Conservation (phyloP, 2,113 vertebrate species). For the Campylomormyrus numenius region DNA sequence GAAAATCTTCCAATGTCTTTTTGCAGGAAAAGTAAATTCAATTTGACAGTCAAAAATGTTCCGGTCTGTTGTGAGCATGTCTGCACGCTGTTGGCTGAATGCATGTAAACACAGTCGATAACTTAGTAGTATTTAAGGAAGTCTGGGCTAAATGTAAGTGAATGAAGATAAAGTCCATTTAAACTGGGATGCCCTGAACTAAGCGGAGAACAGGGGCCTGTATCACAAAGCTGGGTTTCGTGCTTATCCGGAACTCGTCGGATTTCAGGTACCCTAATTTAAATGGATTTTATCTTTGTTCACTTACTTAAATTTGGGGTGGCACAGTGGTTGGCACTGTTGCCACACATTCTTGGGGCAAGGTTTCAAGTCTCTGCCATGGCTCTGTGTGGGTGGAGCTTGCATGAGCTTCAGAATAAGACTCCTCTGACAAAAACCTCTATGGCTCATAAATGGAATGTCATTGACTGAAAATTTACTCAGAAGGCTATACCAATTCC, state of each 20-base stretch:
- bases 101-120: background rate
- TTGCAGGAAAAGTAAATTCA: background rate
- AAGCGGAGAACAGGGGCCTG: too few species aligned
- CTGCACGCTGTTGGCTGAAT: background rate
- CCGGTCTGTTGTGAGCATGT: background rate
- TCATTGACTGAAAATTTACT: background rate
- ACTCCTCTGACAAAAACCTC: background rate
- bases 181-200: too few species aligned
- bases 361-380: too few species aligned
- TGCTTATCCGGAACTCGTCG: background rate
- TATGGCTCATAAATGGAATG: background rate
- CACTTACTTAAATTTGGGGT: background rate
- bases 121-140: too few species aligned
- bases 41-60: background rate
- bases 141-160: too few species aligned
- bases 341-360: too few species aligned
- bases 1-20: too few species aligned
- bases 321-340: background rate
- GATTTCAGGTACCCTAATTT: background rate
- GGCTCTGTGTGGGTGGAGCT: too few species aligned
- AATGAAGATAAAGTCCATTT: too few species aligned
- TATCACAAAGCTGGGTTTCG: too few species aligned
- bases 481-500: background rate
- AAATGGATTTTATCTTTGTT: background rate
- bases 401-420: background rate